Evolutionary conservation across 2,888 invertebrate species (phyloP), one percentile per base, ranked within the genome.

Genomic region (Orgyia antiqua): DNA sequence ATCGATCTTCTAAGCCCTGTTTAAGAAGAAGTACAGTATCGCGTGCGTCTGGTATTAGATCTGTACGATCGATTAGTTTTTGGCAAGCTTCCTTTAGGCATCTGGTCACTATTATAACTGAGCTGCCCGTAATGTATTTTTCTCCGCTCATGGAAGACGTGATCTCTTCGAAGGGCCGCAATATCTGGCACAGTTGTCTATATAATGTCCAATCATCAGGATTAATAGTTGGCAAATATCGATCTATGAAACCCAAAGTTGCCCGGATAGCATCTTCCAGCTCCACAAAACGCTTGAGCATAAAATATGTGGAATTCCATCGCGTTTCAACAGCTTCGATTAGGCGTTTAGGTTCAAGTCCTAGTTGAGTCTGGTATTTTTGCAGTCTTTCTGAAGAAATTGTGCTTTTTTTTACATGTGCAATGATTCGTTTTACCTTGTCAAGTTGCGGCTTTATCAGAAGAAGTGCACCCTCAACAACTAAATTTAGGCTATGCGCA

Each of bases 91-190:
- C 31, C 20, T 13, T 20, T 7, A 31, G 13, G 20, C 31, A 31
- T 26, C 25, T 10, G 5, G 41, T 45, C 24, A 51, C 20, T 3
- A 48, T 27, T 13, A 54, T 54, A 1, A 49, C 41, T 0, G 25
- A 42, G 15, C 49, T 42, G 7, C 34, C 52, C 1, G 45, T 43
- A 2, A 51, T 11, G 28, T 53, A 53, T 24, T 47, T 48, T 32
- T 53, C 39, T 1, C 44, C 46, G 11, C 51, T 52, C 33, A 50
- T 37, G 0, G 29, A 11, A 1, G 11, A 28, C 0, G 47, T 27
- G 1, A 31, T 15, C 13, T 36, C 36, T 21, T 31, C 36, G 17
- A 36, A 36, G 2, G 36, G 28, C 10, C 15, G 13, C 10, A 36
- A 20, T 6, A 54, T 28, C n/a, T 37, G 28, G 18, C 31, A 36